Conservation (phyloP, 2,797 vertebrate species). For the Acanthiza pusilla region DNA sequence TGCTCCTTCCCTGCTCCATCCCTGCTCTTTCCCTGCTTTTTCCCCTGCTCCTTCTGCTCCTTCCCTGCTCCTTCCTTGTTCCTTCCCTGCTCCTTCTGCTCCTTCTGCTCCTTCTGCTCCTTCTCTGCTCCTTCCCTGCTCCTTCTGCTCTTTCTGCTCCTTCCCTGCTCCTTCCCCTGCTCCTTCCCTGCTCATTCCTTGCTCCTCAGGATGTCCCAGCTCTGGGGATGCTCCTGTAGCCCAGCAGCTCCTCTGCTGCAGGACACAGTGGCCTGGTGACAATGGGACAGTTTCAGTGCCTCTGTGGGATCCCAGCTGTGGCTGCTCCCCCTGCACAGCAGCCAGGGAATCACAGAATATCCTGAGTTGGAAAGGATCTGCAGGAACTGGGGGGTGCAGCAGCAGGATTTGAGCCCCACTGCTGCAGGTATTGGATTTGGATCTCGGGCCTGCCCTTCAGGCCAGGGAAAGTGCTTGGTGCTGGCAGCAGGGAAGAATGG, state of each 20-base stretch:
- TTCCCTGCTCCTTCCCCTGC: too few relatives aligned
- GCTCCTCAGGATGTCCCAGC: neutral
- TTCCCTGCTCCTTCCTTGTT: too few relatives aligned
- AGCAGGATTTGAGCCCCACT: neutral
- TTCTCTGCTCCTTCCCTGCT: neutral
- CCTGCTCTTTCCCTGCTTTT: too few relatives aligned
- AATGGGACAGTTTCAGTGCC: neutral
- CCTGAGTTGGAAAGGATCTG: accelerated
- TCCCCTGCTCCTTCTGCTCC: too few relatives aligned
- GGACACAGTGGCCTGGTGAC: neutral
- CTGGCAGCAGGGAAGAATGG: neutral
- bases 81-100: too few relatives aligned
- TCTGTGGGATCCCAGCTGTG: neutral
- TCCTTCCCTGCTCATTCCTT: neutral
- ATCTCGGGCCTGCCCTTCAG: neutral
- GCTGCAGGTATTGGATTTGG: neutral
- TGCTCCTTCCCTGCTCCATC: too few relatives aligned
- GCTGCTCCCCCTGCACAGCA: neutral
- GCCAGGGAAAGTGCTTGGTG: neutral
- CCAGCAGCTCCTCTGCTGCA: neutral
- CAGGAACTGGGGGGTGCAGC: neutral
- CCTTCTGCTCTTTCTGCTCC: too few relatives aligned
- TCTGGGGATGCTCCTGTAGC: neutral
- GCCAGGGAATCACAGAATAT: neutral
- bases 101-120: too few relatives aligned